phyloP scores from a whole-genome alignment of 1,140 invertebrate genomes.

The Diprion similis region DNA sequence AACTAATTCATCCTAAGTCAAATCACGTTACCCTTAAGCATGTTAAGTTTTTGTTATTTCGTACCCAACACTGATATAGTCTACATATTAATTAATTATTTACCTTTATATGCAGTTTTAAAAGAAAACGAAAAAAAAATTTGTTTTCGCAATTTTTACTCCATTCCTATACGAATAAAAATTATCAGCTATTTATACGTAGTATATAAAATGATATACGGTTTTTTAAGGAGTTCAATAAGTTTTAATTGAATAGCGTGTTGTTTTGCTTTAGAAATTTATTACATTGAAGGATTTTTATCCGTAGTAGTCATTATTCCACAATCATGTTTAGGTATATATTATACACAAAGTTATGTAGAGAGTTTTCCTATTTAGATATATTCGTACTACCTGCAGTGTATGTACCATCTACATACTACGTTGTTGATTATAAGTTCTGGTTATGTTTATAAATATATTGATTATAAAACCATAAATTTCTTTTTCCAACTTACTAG shows the following conservation, averaged over 20 bases:
- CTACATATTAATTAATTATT: neutral
- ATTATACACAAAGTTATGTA: no score
- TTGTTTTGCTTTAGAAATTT: no score
- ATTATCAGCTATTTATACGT: no score
- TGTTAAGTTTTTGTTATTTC: neutral
- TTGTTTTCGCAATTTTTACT: neutral
- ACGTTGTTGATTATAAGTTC: neutral
- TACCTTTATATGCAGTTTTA: neutral
- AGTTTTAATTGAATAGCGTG: no score
- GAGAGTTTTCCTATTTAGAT: neutral
- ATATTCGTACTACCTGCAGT: no score
- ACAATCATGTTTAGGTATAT: neutral
- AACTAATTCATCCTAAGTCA: conserved; percentile 5
- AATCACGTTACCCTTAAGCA: neutral
- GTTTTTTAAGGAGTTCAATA: no score
- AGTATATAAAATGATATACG: no score
- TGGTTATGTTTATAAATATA: conserved; percentile 1
- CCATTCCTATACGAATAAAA: no score
- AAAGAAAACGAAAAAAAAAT: neutral
- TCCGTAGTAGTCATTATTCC: neutral
- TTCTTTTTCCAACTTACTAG: neutral
- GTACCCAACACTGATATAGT: neutral
- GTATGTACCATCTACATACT: neutral
- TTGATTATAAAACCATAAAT: neutral
- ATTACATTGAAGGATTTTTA: no score